Evolutionary conservation across 1,140 invertebrate species (phyloP), one percentile per base, ranked within the genome.

Genomic region (Hypothenemus hampei): DNA sequence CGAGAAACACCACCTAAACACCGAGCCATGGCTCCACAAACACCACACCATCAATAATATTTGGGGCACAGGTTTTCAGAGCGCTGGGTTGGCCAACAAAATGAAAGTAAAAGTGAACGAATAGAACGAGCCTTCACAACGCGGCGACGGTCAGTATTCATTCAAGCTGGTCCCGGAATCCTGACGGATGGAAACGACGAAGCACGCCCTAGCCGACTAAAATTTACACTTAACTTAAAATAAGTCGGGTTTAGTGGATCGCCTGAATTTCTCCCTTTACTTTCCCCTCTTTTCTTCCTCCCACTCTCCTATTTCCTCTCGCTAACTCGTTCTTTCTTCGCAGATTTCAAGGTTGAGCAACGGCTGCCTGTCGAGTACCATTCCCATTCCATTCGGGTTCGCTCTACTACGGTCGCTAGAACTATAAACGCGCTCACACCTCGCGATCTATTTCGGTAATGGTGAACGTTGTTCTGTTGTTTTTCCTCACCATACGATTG

Each of bases 101-200:
- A 70, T 70, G 69, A 69, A 70, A 70, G 69, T 70, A 70, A 70
- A 70, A 70, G 69, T 70, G 66, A 70, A 61, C 65, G 63, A 65
- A 60, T 49, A 50, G 43, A 45, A 45, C 61, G 59, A 61, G 60
- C 64, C 65, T 67, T 66, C 63, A 65, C 56, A 66, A 62, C 58
- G 57, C 56, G 40, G 39, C 49, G 33, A 47, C 57, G 56, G 40
- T 37, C 51, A 31, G 58, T 59, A 40, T 58, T 36, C 49, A 56
- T 60, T 53, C 49, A 56, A 58, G 53, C 55, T 31, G 15, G 45
- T 58, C 49, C 58, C 57, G 40, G 50, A 61, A 44, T 58, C 62
- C 59, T 59, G 55, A 53, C 49, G 51, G 37, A 41, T 43, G 36
- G 16, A 40, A 29, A 8, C 26, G 46, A 29, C 51, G 18, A 47